Percentiles rank a stretch among this genome's conserved stretches.
phyloP scores from a whole-genome alignment of 2,797 vertebrate species.

The Danio kyathit region DNA sequence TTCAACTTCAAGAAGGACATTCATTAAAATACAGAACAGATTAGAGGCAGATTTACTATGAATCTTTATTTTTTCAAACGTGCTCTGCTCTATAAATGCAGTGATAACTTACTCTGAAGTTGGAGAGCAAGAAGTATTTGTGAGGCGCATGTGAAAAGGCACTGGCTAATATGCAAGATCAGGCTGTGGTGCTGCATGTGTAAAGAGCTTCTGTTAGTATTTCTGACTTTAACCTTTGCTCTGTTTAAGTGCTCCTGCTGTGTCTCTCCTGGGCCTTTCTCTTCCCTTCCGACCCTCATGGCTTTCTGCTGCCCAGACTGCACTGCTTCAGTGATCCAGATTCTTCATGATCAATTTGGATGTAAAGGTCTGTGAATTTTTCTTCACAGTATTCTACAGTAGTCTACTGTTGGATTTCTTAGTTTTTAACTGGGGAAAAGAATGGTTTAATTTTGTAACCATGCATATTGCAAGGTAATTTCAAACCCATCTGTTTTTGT shows the following conservation, averaged over 20 bases:
- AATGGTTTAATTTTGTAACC: not conserved
- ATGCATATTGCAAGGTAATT: not conserved
- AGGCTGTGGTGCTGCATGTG: conserved; percentile 67
- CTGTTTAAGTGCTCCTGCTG: conserved; percentile 51
- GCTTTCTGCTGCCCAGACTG: not conserved
- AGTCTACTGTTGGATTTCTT: too few species aligned
- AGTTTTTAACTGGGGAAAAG: too few species aligned
- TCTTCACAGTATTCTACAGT: too few species aligned
- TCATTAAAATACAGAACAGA: not conserved
- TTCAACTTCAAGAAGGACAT: not conserved
- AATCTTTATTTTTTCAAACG: not conserved
- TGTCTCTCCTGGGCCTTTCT: not conserved
- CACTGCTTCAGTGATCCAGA: not conserved
- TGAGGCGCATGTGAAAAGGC: conserved; percentile 50
- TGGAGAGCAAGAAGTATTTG: not conserved
- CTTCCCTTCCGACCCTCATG: not conserved
- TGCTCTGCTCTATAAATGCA: not conserved
- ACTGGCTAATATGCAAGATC: too few species aligned
- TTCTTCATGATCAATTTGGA: not conserved
- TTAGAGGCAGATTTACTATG: not conserved
- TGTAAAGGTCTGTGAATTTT: conserved; percentile 2
- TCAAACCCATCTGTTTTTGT: not conserved
- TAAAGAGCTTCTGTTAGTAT: conserved; percentile 73
- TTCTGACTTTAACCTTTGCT: conserved; percentile 67
- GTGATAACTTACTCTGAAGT: not conserved